Conservation (phyloP, 2,888 invertebrate species). For the Dione vanillae region DNA sequence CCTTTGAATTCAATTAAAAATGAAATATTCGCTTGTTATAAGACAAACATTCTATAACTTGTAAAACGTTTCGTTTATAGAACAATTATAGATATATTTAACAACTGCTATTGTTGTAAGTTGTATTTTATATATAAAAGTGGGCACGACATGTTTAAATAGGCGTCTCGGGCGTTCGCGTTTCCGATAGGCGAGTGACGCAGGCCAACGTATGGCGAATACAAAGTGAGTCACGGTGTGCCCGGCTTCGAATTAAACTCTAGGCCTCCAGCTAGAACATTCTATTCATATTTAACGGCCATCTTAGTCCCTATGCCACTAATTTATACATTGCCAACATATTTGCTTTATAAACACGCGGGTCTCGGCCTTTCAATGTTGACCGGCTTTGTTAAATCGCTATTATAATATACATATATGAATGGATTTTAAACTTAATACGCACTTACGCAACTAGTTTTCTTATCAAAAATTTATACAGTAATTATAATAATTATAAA, state of each 20-base stretch:
- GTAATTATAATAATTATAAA: slow-evolving; percentile 29
- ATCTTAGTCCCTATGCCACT: slow-evolving; percentile 44
- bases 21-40: no score
- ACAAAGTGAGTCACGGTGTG: slow-evolving; percentile 62
- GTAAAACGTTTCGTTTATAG: not conserved
- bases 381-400: slow-evolving; percentile 5
- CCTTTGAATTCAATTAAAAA: no score
- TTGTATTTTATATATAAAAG: slow-evolving; percentile 37
- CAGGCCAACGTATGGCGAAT: slow-evolving; percentile 68
- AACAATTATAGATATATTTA: no score
- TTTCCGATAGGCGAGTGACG: slow-evolving; percentile 80
- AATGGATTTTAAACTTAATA: slow-evolving; percentile 16
- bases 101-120: slow-evolving; percentile 2
- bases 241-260: slow-evolving; percentile 46
- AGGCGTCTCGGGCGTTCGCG: slow-evolving; percentile 71
- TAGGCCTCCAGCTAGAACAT: slow-evolving; percentile 49
- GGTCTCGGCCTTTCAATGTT: slow-evolving; percentile 12
- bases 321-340: slow-evolving; percentile 28
- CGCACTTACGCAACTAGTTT: not conserved
- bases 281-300: slow-evolving; percentile 49
- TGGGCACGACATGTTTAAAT: slow-evolving; percentile 66
- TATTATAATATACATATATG: not conserved
- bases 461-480: slow-evolving; percentile 22
- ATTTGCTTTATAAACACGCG: slow-evolving; percentile 20
- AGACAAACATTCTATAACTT: not conserved